Base-by-base conservation (phyloP, 2,797 vertebrate genomes). In the Premnoplex brunnescens region DNA sequence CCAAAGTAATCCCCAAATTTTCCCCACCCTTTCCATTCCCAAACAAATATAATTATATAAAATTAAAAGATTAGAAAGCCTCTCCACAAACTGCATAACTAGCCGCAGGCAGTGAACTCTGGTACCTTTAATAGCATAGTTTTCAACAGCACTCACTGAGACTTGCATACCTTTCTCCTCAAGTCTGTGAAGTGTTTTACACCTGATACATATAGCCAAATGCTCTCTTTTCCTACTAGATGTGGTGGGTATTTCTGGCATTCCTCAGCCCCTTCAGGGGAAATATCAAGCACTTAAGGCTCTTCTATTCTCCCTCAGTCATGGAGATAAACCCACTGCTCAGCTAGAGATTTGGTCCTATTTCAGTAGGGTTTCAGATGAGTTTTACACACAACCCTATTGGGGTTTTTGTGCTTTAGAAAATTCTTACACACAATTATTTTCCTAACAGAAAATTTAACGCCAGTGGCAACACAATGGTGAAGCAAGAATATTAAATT, bases 11-110 rank as follows among this genome's bases (percentile, higher is more conserved):
- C 91, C 67, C 52, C 62, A 91, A 77, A 77, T 82, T 79, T 90
- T 78, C 96, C 96, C 90, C 78, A 83, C 92, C 93, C 87, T 89
- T 93, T 84, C 73, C 63, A 95, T 71, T 89, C 5, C 20, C 94
- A 84, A 95, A 94, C 91, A 96, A 97, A 59, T 93, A 96, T 95
- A 97, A 97, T 97, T 97, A 96, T 67, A 90, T 84, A 94, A 97
- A 97, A 97, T 97, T 97, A 97, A 83, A 95, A 97, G 94, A 97
- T 98, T 95, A 97, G 96, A 97, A 97, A 95, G 91, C 62, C 93
- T 97, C 91, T 88, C 92, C 93, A 95, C 78, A 96, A 97, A 96
- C 97, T 94, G 93, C 30, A 32, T 77, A 97, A 96, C 88, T 97
- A 96, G 97, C 97, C 94, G 73, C 80, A 96, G 97, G 98, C 97